Evolutionary conservation across 2,113 vertebrate genomes (phyloP).

Genomic region (Acrocephalus kingi): DNA sequence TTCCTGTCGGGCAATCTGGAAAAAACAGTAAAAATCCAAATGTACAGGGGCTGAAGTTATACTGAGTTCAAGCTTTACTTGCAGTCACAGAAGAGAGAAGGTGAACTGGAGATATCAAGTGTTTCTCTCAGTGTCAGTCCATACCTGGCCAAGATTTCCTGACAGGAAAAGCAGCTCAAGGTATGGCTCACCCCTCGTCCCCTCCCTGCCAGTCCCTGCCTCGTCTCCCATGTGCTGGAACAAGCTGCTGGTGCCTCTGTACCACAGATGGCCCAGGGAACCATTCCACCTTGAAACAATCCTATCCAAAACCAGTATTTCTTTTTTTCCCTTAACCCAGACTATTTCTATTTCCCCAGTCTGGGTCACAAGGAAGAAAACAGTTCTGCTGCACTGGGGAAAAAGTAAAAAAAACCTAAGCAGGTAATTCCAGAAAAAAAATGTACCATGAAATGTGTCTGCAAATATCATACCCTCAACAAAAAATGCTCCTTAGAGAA

Average conservation of each 20-base stretch:
- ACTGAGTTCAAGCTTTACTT: background rate
- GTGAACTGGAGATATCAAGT: fast-evolving
- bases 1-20: constrained; percentile 82
- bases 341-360: background rate
- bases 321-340: background rate
- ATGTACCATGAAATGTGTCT: background rate
- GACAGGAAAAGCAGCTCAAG: background rate
- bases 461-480: background rate
- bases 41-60: background rate
- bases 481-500: background rate
- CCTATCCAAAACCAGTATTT: background rate
- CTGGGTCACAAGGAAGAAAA: background rate
- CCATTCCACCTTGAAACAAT: background rate
- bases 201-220: background rate
- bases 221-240: background rate
- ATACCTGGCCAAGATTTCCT: background rate
- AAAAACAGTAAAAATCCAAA: background rate
- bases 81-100: background rate
- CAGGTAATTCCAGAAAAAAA: background rate
- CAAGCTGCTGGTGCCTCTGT: background rate
- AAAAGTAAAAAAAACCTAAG: background rate
- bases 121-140: background rate
- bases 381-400: background rate
- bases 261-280: background rate
- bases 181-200: background rate